Evolutionary conservation across 2,888 invertebrate genomes (phyloP).

Genomic region (Ptychoptera albimana): DNA sequence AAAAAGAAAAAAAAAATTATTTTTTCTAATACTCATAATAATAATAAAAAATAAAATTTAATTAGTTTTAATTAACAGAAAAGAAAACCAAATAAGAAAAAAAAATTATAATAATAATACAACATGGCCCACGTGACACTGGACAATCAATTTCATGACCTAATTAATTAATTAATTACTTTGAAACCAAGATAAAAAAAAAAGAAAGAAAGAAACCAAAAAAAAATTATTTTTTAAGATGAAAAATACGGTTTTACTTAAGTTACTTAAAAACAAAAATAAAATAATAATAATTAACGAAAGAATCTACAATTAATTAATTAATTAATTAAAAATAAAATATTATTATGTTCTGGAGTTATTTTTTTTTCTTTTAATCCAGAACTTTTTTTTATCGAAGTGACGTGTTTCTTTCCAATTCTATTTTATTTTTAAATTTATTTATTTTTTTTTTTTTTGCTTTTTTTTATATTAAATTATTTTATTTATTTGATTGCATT

Average conservation of each 20-base stretch:
- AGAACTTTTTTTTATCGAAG: too few relatives aligned
- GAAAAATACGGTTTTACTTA: conserved; percentile 3
- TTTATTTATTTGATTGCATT: conserved; percentile 2
- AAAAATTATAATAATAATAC: conserved; percentile 6
- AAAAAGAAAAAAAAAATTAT: not conserved
- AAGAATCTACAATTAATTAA: not conserved
- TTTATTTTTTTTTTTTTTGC: too few relatives aligned
- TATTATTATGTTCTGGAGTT: too few relatives aligned
- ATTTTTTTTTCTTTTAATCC: too few relatives aligned
- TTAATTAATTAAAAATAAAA: too few relatives aligned
- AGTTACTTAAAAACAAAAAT: not conserved
- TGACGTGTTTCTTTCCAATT: too few relatives aligned
- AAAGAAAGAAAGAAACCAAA: not conserved
- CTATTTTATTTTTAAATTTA: too few relatives aligned
- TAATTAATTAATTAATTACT: conserved; percentile 3
- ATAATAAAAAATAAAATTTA: conserved; percentile 10
- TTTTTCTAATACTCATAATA: not conserved
- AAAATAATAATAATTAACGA: not conserved
- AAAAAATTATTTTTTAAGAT: not conserved
- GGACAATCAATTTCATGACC: conserved; percentile 11
- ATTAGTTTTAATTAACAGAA: conserved; percentile 8
- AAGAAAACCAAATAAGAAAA: not conserved
- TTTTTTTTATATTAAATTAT: too few relatives aligned
- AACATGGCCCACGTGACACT: conserved; percentile 13
- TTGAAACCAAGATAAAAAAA: not conserved